Base-by-base conservation (phyloP, 2,888 invertebrate species). In the Cheiracanthium punctorium region DNA sequence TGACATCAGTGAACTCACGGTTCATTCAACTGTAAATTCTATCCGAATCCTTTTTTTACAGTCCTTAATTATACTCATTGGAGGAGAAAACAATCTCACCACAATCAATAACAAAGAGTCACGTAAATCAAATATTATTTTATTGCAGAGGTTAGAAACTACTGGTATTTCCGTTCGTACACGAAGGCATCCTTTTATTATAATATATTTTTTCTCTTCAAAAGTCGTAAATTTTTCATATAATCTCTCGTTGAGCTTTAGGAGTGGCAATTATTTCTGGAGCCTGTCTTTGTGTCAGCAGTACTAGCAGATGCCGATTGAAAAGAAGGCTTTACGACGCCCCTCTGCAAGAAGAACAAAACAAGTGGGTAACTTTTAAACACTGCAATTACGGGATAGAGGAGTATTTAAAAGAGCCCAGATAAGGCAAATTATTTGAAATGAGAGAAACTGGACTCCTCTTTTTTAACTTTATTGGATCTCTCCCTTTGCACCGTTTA, bases 241-340 rank as follows among this genome's bases (percentile, higher is more conserved):
- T 72, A 80, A 72, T 72, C 80, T 80, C 32, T 79, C 58, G 64
- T 29, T 80, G 65, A 80, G 80, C 71, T 72, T 80, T 80, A 80
- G 58, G 72, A 43, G 8, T n/a, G 65, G 65, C 32, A 71, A 80
- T 80, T 80, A 80, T 80, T 80, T 43, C 30, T 41, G 12, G 1
- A 12, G 32, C 20, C 14, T 8, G n/a, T 41, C 24, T 70, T 37
- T 70, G 41, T 37, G 41, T 41, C 32, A 70, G 41, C 33, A 67
- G 20, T 33, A n/a, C 17, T 17, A 10, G 12, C 70, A 70, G 24
- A 33, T 70, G 70, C 70, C 70, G 70, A 41, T 20, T 37, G 24
- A 41, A 41, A n/a, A 37, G 24, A 37, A 37, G 17, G 12, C n/a
- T 69, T 70, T 41, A 70, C 24, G 41, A 41, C 37, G 70, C 20